Conservation (phyloP, 2,888 invertebrate genomes). For the Xylophagus ater region DNA sequence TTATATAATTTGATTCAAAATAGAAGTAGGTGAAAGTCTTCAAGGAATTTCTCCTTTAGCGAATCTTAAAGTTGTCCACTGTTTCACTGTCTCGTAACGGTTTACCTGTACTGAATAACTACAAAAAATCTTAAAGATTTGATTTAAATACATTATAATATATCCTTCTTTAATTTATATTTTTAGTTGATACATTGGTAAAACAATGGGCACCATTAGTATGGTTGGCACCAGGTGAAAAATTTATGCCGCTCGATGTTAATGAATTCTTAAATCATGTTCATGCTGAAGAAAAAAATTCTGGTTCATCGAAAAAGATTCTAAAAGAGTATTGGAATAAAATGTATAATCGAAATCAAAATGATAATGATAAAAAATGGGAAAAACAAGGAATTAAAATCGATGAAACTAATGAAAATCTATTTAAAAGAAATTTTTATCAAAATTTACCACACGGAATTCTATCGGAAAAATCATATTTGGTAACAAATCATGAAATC, state of each 20-base stretch:
- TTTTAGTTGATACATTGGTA: slow-evolving; percentile 40
- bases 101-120: too few relatives aligned
- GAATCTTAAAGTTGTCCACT: too few relatives aligned
- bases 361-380: not conserved
- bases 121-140: too few relatives aligned
- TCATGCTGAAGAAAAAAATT: slow-evolving; percentile 30
- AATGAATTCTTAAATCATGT: slow-evolving; percentile 50
- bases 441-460: slow-evolving; percentile 24
- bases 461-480: slow-evolving; percentile 38
- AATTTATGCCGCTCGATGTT: slow-evolving; percentile 50
- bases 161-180: slow-evolving; percentile 9
- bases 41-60: too few relatives aligned
- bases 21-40: too few relatives aligned
- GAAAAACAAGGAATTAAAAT: not conserved
- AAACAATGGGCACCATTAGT: slow-evolving; percentile 54
- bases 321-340: not conserved
- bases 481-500: slow-evolving; percentile 42
- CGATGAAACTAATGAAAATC: slow-evolving; percentile 1
- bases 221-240: slow-evolving; percentile 54
- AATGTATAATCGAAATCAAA: not conserved
- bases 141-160: too few relatives aligned
- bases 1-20: too few relatives aligned
- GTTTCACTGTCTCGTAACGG: too few relatives aligned
- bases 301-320: not conserved
- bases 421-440: not conserved